Percentiles rank a stretch among this genome's conserved stretches.
These are phyloP conservation scores for Chaenocephalus aceratus DNA, from an alignment of 2,113 vertebrate genomes.

Conservation along the genomic window DNA sequence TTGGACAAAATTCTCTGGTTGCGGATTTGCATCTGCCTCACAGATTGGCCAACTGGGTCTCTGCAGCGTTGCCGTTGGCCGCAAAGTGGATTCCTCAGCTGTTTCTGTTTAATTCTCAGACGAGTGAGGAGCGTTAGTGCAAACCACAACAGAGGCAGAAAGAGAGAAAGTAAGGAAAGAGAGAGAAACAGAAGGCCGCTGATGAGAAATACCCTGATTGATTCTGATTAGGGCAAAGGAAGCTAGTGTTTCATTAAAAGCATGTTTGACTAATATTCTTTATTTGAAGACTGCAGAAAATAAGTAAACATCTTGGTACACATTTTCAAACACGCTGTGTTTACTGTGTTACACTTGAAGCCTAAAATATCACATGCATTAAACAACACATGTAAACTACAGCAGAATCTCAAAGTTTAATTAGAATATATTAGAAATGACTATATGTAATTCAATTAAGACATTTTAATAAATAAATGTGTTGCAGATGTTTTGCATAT, in stretches of 20 bases:
- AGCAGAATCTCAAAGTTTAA: not conserved
- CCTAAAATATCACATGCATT: too few relatives aligned
- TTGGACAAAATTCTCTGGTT: slow-evolving; percentile 25
- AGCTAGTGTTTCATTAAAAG: slow-evolving; percentile 12
- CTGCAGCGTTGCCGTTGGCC: slow-evolving; percentile 70
- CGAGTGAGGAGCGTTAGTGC: slow-evolving; percentile 55
- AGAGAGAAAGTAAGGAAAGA: slow-evolving; percentile 31
- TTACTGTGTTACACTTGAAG: not conserved
- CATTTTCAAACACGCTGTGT: accelerated
- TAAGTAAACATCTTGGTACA: not conserved
- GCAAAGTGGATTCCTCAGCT: slow-evolving; percentile 83
- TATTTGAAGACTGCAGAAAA: not conserved
- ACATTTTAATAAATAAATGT: not conserved
- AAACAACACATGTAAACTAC: too few relatives aligned
- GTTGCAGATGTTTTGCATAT: not conserved
- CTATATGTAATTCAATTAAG: not conserved
- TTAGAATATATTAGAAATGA: not conserved
- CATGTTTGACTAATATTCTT: not conserved
- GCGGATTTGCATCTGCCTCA: slow-evolving; percentile 43
- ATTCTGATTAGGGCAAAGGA: slow-evolving; percentile 25
- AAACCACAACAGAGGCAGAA: slow-evolving; percentile 69
- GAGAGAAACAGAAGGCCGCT: not conserved
- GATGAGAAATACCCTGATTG: slow-evolving; percentile 12
- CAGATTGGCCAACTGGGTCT: slow-evolving; percentile 65
- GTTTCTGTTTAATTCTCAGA: slow-evolving; percentile 82